Evolutionary conservation across 2,113 vertebrate genomes (phyloP).

Genomic region (Sinocyclocheilus rhinocerous): DNA sequence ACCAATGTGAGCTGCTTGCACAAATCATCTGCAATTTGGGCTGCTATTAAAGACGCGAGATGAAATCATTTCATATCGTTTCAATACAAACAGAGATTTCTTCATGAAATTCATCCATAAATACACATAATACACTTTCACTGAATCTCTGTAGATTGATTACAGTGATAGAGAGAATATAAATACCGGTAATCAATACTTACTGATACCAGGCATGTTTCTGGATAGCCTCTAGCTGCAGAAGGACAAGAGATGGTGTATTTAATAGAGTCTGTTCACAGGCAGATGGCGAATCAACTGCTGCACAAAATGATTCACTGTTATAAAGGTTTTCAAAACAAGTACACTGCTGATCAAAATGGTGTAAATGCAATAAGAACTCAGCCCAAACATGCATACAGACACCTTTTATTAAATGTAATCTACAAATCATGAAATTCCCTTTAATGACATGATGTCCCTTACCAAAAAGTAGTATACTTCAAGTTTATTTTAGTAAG

Average conservation of each 20-base stretch:
- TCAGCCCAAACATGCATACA: not conserved
- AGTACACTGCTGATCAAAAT: no score
- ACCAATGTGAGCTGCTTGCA: not conserved
- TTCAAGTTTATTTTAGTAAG: no score
- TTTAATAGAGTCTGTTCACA: constrained; percentile 67
- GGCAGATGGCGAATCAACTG: constrained; percentile 62
- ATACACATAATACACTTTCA: not conserved
- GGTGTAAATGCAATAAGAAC: no score
- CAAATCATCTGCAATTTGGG: not conserved
- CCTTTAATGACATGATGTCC: not conserved
- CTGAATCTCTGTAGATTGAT: constrained; percentile 5
- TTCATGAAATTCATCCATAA: not conserved
- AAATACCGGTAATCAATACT: constrained; percentile 75
- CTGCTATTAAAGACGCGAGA: not conserved
- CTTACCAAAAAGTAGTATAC: no score
- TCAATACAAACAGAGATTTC: not conserved
- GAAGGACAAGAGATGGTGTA: constrained; percentile 66
- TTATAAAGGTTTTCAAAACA: not conserved
- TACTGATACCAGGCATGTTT: constrained; percentile 93
- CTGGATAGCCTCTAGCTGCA: constrained; percentile 90
- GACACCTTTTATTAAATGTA: not conserved
- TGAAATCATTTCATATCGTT: not conserved
- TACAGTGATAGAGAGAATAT: constrained; percentile 12
- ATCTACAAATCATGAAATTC: not conserved
- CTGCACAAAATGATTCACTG: not conserved